These are phyloP conservation scores for Hemistola chrysoprasaria DNA, from an alignment of 2,888 invertebrate genomes.

Conservation along the genomic window DNA sequence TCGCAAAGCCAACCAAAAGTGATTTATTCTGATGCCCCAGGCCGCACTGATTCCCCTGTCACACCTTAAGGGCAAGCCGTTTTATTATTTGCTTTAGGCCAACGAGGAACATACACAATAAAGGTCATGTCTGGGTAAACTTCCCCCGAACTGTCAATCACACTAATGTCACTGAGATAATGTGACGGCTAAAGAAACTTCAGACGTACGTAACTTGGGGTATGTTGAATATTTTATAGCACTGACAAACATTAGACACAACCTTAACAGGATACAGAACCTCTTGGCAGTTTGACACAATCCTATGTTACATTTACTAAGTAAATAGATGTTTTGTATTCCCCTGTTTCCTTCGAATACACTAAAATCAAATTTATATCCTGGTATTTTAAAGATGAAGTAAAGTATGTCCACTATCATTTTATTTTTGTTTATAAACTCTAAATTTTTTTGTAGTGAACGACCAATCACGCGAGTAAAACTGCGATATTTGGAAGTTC, in stretches of 20 bases:
- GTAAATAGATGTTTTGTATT: too few relatives aligned
- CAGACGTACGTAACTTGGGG: slow-evolving; percentile 14
- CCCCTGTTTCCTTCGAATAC: too few relatives aligned
- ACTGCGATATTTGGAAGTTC: too few relatives aligned
- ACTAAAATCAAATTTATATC: too few relatives aligned
- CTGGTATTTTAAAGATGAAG: too few relatives aligned
- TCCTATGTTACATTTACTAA: too few relatives aligned
- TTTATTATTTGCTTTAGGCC: slow-evolving; percentile 3
- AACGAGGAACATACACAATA: slow-evolving; percentile 12
- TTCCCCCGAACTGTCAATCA: slow-evolving; percentile 18
- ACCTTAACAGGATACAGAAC: too few relatives aligned
- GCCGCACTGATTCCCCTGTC: slow-evolving; percentile 3
- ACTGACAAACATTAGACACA: slow-evolving; percentile 12
- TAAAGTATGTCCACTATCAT: too few relatives aligned
- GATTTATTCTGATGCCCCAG: slow-evolving; percentile 14
- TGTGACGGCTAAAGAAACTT: slow-evolving; percentile 20
- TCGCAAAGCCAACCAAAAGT: slow-evolving; percentile 8
- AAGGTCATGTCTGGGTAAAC: slow-evolving; percentile 19
- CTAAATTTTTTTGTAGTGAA: too few relatives aligned
- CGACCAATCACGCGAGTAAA: too few relatives aligned
- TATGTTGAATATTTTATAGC: slow-evolving; percentile 14
- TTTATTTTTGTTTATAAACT: too few relatives aligned
- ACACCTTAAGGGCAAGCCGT: slow-evolving; percentile 1
- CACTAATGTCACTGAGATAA: slow-evolving; percentile 21
- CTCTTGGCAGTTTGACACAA: too few relatives aligned